Base-by-base conservation (phyloP, 2,888 invertebrate genomes). In the Noctua comes region DNA sequence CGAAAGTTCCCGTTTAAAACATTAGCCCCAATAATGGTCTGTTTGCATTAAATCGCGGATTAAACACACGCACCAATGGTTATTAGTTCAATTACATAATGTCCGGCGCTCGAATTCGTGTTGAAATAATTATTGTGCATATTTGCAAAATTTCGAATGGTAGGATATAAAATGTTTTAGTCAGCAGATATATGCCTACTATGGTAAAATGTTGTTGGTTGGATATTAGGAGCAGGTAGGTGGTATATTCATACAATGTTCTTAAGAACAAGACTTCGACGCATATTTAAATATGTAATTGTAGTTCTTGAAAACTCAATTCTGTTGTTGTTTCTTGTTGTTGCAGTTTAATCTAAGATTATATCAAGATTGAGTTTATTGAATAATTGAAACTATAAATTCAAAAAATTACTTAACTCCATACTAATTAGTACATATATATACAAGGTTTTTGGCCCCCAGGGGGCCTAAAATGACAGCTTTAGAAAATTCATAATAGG, bases 11-110 rank as follows among this genome's bases (percentile, higher is more conserved):
- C 72, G 24, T 69, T 79, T 70, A 86, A 85, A 89, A 86, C 86
- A 85, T 89, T 79, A 88, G 71, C 74, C 68, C 24, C 81, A 24
- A 31, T 79, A 82, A 85, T 77, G 81, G 82, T 68, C 76, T 88
- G 88, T 86, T 88, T 87, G 81, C 82, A 86, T 72, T 82, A 86
- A 87, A 80, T 87, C 77, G 82, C 76, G 84, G 82, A 80, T 86
- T 86, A 86, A 80, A 82, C 79, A 71, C 69, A 80, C 76, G 73
- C 69, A 71, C 31, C 65, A 79, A 84, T 70, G 77, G 77, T 84
- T 83, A 86, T 87, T 86, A 65, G 77, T 82, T 73, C 83, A 88
- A 88, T 88, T 82, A 85, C 72, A 75, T 85, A 83, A 76, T 79
- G 77, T 79, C 51, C 74, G 71, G 72, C 66, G 76, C 65, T 68